These are phyloP conservation scores for Promerops cafer DNA, from an alignment of 2,113 vertebrate species.

Conservation along the genomic window DNA sequence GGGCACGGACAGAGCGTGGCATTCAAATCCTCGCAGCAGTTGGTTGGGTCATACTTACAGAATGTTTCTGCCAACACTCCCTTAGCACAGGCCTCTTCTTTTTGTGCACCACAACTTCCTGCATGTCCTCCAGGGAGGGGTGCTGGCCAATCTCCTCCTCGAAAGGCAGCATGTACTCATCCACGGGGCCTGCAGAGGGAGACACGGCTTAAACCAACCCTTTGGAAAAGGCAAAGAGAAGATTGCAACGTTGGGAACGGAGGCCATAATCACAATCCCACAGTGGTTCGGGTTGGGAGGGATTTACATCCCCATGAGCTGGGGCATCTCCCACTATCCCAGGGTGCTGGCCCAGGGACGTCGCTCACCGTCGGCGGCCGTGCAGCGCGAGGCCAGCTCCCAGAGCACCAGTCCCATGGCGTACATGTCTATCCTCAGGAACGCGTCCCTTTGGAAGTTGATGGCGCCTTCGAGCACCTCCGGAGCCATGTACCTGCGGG, in stretches of 20 bases:
- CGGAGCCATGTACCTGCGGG: constrained; percentile 95
- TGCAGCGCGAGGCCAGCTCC: constrained; percentile 92
- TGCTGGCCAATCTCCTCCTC: constrained; percentile 98
- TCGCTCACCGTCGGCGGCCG: constrained; percentile 85
- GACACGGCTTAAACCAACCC: neutral
- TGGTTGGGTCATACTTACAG: constrained; percentile 72
- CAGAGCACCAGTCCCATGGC: constrained; percentile 92
- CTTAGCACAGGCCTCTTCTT: constrained; percentile 91
- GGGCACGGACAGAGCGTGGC: neutral
- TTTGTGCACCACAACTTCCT: constrained; percentile 98
- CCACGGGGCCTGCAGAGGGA: constrained; percentile 83
- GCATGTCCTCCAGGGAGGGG: constrained; percentile 98
- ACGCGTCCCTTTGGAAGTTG: constrained; percentile 97
- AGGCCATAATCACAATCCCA: accelerated
- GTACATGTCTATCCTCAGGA: constrained; percentile 97
- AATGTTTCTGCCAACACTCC: constrained; percentile 97
- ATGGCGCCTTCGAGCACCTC: constrained; percentile 98
- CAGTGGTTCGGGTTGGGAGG: neutral
- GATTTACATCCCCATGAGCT: neutral
- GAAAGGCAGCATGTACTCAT: constrained; percentile 96
- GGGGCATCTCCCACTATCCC: neutral
- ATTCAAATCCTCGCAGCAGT: neutral
- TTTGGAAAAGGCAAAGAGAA: accelerated
- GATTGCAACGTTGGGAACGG: accelerated
- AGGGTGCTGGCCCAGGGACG: too few relatives aligned